Evolutionary conservation across 1,140 invertebrate genomes (phyloP).

Genomic region (Heliconius nattereri): DNA sequence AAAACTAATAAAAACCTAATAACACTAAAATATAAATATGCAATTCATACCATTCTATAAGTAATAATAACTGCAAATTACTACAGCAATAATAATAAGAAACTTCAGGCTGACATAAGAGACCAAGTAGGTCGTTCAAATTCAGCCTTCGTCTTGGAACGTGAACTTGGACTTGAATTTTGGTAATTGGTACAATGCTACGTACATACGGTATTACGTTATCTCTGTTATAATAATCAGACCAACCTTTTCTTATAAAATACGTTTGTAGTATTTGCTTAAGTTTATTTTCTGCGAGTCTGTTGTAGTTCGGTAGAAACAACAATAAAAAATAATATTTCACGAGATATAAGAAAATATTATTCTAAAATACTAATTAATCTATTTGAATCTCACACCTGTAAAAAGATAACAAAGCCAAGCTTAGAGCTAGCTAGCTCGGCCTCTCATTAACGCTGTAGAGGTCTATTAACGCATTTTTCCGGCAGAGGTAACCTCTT

Average conservation of each 20-base stretch:
- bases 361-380: not conserved
- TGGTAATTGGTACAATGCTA: conserved; percentile 38
- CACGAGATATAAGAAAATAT: not conserved
- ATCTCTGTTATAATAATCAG: conserved; percentile 11
- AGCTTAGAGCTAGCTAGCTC: too few species aligned
- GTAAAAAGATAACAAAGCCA: too few species aligned
- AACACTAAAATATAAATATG: not conserved
- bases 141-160: conserved; percentile 52
- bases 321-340: too few species aligned
- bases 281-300: not conserved
- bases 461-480: too few species aligned
- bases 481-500: too few species aligned
- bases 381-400: too few species aligned
- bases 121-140: conserved; percentile 62
- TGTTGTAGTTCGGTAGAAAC: not conserved
- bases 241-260: conserved; percentile 21
- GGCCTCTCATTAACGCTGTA: too few species aligned
- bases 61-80: not conserved
- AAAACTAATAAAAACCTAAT: too few species aligned
- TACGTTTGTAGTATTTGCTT: not conserved
- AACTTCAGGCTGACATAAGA: not conserved
- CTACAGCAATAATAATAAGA: not conserved
- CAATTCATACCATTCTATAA: not conserved
- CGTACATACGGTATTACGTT: not conserved
- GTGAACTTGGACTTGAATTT: conserved; percentile 49